Conservation (phyloP, 2,113 vertebrate species). For the Arothron firmamentum region DNA sequence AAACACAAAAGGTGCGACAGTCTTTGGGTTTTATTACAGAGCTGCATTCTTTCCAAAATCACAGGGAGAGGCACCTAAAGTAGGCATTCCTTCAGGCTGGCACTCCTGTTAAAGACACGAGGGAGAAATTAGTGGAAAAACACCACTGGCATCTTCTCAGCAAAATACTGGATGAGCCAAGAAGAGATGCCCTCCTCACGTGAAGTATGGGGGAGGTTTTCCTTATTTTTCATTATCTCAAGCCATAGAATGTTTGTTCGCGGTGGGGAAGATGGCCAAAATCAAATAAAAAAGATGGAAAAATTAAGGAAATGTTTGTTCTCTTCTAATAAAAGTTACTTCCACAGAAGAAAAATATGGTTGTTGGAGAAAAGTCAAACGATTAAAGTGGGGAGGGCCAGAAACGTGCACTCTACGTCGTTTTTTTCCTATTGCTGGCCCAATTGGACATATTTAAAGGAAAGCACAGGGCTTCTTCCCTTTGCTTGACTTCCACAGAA, state of each 20-base stretch:
- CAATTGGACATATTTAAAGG: slow-evolving; percentile 36
- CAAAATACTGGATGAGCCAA: slow-evolving; percentile 37
- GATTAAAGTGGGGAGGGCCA: slow-evolving; percentile 8
- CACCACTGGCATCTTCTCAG: slow-evolving; percentile 50
- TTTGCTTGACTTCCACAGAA: slow-evolving; percentile 56
- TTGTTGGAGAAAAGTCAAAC: slow-evolving; percentile 2
- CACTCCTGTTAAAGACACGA: slow-evolving; percentile 43
- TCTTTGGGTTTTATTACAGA: slow-evolving; percentile 24
- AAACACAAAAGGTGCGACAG: slow-evolving; percentile 18
- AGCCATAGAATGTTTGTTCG: slow-evolving; percentile 65
- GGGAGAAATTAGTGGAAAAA: slow-evolving; percentile 63
- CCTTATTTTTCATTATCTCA: slow-evolving; percentile 23
- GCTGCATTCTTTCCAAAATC: slow-evolving; percentile 39
- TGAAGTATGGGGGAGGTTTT: slow-evolving; percentile 53
- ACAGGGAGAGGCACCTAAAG: slow-evolving; percentile 45
- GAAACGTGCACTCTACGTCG: slow-evolving; percentile 27
- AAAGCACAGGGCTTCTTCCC: slow-evolving; percentile 43
- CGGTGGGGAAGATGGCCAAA: slow-evolving; percentile 27
- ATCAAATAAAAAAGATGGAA: slow-evolving; percentile 44
- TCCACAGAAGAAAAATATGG: neutral
- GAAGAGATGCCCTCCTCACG: slow-evolving; percentile 45
- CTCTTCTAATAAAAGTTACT: too few species aligned
- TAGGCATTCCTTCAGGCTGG: slow-evolving; percentile 42
- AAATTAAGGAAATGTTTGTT: slow-evolving; percentile 2
- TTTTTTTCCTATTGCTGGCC: slow-evolving; percentile 23